A percentile compares a stretch with the other conserved stretches of the same genome.
phyloP scores from a whole-genome alignment of 2,888 invertebrate genomes.

The Theretra japonica region DNA sequence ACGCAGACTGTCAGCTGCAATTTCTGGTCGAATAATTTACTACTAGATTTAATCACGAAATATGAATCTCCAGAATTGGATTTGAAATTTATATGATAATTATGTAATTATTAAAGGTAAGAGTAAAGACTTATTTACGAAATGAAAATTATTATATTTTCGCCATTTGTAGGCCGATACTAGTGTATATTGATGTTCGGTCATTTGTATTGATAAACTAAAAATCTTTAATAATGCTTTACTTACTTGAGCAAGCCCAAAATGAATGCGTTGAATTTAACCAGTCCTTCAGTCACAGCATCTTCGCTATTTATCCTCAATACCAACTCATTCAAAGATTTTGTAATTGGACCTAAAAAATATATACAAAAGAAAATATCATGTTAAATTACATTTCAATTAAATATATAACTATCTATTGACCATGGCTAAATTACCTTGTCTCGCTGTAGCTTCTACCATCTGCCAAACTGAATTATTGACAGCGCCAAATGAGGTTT shows the following conservation, averaged over 20 bases:
- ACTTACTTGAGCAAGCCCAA: constrained; percentile 93
- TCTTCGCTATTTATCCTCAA: constrained; percentile 93
- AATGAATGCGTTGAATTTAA: constrained; percentile 95
- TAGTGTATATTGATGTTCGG: no score
- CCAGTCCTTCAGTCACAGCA: constrained; percentile 91
- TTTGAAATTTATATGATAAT: no score
- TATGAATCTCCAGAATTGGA: no score
- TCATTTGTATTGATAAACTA: no score
- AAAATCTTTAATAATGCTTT: not conserved
- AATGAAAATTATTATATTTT: no score
- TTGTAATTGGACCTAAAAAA: constrained; percentile 89
- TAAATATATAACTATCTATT: not conserved
- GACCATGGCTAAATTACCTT: constrained; percentile 79
- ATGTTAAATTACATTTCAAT: not conserved
- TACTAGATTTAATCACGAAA: not conserved
- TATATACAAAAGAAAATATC: not conserved
- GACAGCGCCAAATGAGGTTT: constrained; percentile 94
- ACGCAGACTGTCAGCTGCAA: not conserved
- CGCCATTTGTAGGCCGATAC: no score
- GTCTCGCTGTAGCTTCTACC: constrained; percentile 94
- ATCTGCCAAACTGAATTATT: constrained; percentile 96
- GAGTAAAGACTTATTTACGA: no score
- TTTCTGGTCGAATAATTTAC: not conserved
- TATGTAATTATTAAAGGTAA: no score
- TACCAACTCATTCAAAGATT: constrained; percentile 92